Evolutionary conservation across 2,113 vertebrate genomes (phyloP).

Genomic region (Candoia aspera): DNA sequence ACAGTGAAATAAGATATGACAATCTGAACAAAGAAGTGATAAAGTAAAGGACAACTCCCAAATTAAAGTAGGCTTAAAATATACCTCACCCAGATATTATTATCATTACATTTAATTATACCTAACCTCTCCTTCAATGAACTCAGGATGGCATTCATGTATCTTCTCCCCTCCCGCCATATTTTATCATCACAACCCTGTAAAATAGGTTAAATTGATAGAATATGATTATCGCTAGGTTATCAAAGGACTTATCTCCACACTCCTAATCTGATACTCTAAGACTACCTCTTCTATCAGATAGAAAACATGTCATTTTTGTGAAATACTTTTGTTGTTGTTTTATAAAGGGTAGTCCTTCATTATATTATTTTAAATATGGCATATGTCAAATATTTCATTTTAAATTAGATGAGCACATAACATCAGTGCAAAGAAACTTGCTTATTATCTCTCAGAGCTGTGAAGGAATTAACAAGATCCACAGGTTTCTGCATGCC

Average conservation of each 20-base stretch:
- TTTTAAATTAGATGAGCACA: neutral
- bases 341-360: neutral
- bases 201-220: neutral
- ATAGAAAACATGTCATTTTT: neutral
- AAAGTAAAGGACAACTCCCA: neutral
- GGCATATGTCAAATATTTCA: neutral
- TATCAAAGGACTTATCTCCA: neutral
- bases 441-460: neutral
- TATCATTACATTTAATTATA: neutral
- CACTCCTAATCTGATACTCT: neutral
- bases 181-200: neutral
- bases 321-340: neutral
- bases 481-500: neutral
- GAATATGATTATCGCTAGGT: neutral
- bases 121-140: neutral
- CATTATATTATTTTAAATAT: neutral
- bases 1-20: neutral
- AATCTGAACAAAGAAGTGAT: neutral
- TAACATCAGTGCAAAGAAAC: neutral
- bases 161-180: neutral
- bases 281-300: neutral
- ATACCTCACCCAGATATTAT: neutral
- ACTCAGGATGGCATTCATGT: neutral
- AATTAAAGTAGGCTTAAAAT: neutral
- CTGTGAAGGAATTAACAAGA: neutral